Conservation (phyloP, 2,113 vertebrate species). For the Papio anubis region DNA sequence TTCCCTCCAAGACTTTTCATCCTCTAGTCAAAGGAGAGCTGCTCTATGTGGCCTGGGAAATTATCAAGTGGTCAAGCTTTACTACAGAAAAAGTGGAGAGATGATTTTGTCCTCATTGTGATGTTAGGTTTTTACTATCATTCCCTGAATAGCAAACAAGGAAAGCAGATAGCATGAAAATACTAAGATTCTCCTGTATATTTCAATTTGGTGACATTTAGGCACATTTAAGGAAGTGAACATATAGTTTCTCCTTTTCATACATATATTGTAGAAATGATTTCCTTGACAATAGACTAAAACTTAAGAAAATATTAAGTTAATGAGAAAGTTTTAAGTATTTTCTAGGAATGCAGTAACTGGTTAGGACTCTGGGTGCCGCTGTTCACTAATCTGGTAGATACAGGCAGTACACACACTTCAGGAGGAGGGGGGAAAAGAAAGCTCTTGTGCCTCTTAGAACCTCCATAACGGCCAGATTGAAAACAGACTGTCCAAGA, state of each 20-base stretch:
- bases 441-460: not conserved
- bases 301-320: not conserved
- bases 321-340: not conserved
- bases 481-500: not conserved
- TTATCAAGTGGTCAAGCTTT: not conserved
- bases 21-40: not conserved
- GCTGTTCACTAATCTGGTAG: constrained; percentile 71
- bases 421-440: not conserved
- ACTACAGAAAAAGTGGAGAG: not conserved
- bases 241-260: constrained; percentile 11
- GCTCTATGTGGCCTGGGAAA: not conserved
- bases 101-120: not conserved
- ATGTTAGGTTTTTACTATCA: not conserved
- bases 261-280: not conserved
- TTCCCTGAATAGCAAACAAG: not conserved
- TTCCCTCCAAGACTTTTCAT: not conserved
- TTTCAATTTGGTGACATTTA: not conserved
- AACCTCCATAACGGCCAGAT: not conserved
- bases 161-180: not conserved
- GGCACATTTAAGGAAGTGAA: not conserved
- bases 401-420: not conserved
- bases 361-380: constrained; percentile 69
- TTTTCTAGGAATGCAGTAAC: constrained; percentile 60
- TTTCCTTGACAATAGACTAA: constrained; percentile 36
- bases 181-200: not conserved